phyloP scores from a whole-genome alignment of 2,888 invertebrate species.

The Peribatodes rhomboidaria region DNA sequence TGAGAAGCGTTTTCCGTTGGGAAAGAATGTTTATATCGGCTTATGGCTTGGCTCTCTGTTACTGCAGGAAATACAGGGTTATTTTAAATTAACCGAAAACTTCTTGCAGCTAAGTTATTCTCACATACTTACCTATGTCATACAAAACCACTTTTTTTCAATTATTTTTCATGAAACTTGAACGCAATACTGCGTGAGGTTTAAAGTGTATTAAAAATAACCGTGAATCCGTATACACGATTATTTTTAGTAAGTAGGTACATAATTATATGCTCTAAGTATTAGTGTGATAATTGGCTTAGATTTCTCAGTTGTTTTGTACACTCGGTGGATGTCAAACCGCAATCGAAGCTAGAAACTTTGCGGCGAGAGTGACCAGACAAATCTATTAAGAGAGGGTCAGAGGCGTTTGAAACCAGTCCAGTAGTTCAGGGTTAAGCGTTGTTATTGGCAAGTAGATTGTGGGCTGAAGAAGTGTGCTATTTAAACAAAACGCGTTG shows the following conservation, averaged over 20 bases:
- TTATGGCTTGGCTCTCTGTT: not conserved
- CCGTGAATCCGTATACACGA: no score
- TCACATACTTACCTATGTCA: no score
- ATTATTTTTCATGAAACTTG: no score
- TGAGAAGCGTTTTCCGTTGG: not conserved
- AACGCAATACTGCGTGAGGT: no score
- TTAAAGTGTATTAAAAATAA: no score
- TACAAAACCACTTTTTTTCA: no score
- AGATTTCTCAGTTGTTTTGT: slow-evolving; percentile 17
- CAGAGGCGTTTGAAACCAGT: slow-evolving; percentile 40
- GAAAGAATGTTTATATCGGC: not conserved
- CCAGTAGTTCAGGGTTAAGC: slow-evolving; percentile 36
- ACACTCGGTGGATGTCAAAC: slow-evolving; percentile 32
- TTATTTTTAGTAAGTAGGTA: not conserved
- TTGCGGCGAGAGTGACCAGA: slow-evolving; percentile 55
- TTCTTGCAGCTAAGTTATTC: no score
- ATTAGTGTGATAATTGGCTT: slow-evolving; percentile 9
- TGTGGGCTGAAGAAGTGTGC: not conserved
- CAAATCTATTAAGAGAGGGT: slow-evolving; percentile 59
- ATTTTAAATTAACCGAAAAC: no score
- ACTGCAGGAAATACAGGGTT: not conserved
- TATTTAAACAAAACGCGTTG: not conserved
- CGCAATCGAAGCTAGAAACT: slow-evolving; percentile 50
- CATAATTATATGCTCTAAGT: not conserved
- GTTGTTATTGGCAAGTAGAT: slow-evolving; percentile 18